Conservation (phyloP, 2,797 vertebrate species). For the Antennarius maculatus region DNA sequence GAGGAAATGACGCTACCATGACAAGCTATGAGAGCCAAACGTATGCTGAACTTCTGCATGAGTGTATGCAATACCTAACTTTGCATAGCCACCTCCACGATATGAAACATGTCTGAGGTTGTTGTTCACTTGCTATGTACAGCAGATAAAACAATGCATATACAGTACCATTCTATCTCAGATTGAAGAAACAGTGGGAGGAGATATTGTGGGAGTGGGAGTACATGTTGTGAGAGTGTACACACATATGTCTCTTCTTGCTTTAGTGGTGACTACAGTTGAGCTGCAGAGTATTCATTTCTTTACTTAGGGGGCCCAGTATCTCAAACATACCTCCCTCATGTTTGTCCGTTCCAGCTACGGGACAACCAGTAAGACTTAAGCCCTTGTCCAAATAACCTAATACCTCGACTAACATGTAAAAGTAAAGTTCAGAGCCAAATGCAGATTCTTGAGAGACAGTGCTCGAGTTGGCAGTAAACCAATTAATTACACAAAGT, state of each 20-base stretch:
- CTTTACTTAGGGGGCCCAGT: conserved; percentile 57
- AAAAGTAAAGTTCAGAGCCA: conserved; percentile 79
- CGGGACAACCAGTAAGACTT: conserved; percentile 65
- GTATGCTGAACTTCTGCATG: conserved; percentile 20
- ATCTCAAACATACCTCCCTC: conserved; percentile 67
- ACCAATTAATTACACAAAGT: conserved; percentile 62
- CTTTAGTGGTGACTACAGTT: conserved; percentile 32
- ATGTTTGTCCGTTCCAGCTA: conserved; percentile 73
- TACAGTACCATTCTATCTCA: conserved; percentile 7
- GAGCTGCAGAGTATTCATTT: conserved; percentile 45
- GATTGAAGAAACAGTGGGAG: conserved; percentile 19
- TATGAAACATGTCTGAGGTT: conserved; percentile 7
- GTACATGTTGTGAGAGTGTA: conserved; percentile 24
- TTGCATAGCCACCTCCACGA: conserved; percentile 21
- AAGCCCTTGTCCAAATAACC: conserved; percentile 77
- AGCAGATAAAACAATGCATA: conserved; percentile 35
- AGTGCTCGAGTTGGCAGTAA: conserved; percentile 62
- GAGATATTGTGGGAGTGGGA: conserved; percentile 20
- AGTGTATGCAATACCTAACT: conserved; percentile 30
- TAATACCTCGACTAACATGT: conserved; percentile 75
- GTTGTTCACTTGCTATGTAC: conserved; percentile 12
- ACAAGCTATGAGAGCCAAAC: conserved; percentile 21
- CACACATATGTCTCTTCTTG: conserved; percentile 18
- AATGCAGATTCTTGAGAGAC: conserved; percentile 71
- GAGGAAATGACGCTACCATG: conserved; percentile 40